Evolutionary conservation across 2,888 invertebrate species (phyloP), one percentile per base, ranked within the genome.

Genomic region (Acrobeloides nanus): DNA sequence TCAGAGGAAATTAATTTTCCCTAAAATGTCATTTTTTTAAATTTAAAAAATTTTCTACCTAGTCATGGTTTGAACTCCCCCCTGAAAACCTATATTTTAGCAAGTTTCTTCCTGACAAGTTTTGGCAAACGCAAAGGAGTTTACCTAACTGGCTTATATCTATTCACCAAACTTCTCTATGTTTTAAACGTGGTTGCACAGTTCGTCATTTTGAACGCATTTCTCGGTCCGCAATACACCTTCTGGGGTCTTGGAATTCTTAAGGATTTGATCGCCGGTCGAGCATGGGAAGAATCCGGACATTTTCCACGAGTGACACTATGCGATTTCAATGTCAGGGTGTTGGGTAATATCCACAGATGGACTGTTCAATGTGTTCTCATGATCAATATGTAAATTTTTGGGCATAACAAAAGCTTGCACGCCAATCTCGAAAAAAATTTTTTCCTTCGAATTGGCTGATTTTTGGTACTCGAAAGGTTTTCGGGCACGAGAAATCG

Each of bases 191-290:
- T 73, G 18, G 38, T 71, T 38, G 44, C 64, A 34, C 75, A 75
- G 48, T 73, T 75, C 54, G 48, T 74, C 52, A 64, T 75, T 37
- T 59, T 75, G 44, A 75, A 75, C 53, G 61, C 64, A 26, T 75
- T 74, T 62, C 65, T 75, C 21, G 68, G 69, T 20, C 66, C 74
- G 12, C 53, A 59, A 26, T 74, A 75, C 56, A 64, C 64, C 21
- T 68, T 74, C 56, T 74, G 74, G 70, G 74, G 74, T 35, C 54
- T 68, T 44, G 74, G 74, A 12, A 68, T 75, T 42, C 66, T 74
- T 18, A 42, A 57, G 7, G 74, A 75, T 53, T 54, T 74, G 25
- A 35, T 55, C 18, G 33, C 51, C 17, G 70, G 69, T 21, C 46
- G 62, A 4, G 64, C 65, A 52, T 74, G 72, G 73, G 59, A 64